Evolutionary conservation across 1,140 invertebrate species (phyloP).

Genomic region (Prorops nasuta): DNA sequence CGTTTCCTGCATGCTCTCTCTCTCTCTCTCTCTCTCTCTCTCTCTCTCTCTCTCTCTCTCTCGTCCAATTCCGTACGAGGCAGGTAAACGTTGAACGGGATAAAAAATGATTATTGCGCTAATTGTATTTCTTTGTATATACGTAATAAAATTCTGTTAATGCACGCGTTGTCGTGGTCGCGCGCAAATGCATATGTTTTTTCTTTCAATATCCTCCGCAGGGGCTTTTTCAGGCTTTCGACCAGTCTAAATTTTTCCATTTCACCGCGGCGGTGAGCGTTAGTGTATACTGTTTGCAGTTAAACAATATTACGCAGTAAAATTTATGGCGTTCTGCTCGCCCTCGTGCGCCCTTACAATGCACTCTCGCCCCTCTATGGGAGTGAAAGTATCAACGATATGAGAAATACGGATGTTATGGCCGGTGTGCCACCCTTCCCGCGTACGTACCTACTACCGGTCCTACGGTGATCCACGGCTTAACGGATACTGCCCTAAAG

Average conservation of each 20-base stretch:
- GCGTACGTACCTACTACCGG: constrained; percentile 17
- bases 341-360: constrained; percentile 22
- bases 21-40: no score
- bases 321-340: constrained; percentile 41
- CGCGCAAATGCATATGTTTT: constrained; percentile 4
- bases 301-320: constrained; percentile 56
- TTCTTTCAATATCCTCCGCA: constrained; percentile 17
- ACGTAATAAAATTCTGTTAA: no score
- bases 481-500: constrained; percentile 20
- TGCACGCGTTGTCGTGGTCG: no score
- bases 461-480: constrained; percentile 26
- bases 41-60: no score
- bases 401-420: constrained; percentile 53
- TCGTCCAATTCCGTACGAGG: no score
- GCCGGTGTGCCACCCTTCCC: constrained; percentile 35
- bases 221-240: no score
- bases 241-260: constrained; percentile 32
- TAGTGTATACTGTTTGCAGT: constrained; percentile 51
- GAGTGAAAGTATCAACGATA: constrained; percentile 49
- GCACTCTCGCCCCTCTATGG: not conserved
- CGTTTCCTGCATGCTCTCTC: no score
- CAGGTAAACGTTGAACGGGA: no score
- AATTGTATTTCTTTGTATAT: no score
- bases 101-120: no score
- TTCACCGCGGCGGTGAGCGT: constrained; percentile 19